Percentiles rank a stretch among this genome's conserved stretches.
Evolutionary conservation across 1,140 invertebrate species (phyloP).

Genomic region (Muscidifurax raptorellus): DNA sequence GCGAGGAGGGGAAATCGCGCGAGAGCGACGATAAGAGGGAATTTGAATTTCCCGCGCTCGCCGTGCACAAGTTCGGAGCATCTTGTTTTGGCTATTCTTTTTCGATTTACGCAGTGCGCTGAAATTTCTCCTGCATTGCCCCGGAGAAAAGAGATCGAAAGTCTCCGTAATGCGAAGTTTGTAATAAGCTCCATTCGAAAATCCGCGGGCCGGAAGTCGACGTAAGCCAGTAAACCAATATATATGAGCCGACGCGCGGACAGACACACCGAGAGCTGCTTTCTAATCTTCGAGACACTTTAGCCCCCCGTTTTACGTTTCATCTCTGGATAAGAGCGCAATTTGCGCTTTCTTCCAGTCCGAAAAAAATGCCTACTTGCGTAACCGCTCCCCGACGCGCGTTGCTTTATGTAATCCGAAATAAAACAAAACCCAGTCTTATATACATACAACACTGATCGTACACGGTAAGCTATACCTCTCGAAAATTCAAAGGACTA

Average conservation of each 20-base stretch:
- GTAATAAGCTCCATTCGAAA: no score
- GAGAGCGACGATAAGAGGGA: neutral
- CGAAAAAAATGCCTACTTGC: neutral
- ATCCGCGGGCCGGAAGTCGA: no score
- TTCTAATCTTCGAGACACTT: neutral
- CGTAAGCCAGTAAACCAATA: neutral
- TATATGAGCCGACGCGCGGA: neutral
- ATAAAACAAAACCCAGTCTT: neutral
- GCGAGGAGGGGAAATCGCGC: neutral
- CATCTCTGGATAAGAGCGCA: neutral
- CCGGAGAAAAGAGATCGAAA: no score
- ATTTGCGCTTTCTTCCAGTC: neutral
- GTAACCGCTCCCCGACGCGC: neutral
- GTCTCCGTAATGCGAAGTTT: no score
- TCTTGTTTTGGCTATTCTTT: neutral
- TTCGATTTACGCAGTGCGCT: neutral
- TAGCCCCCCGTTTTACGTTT: neutral
- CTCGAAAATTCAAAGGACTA: no score
- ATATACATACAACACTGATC: no score
- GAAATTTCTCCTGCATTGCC: neutral
- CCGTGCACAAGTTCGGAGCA: no score
- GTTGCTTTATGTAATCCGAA: no score
- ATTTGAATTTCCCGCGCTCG: constrained; percentile 33
- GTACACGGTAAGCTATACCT: no score
- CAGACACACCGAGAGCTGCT: neutral